A percentile compares a stretch with the other conserved stretches of the same genome.
phyloP scores from a whole-genome alignment of 2,797 vertebrate genomes.

The Chelmon rostratus region DNA sequence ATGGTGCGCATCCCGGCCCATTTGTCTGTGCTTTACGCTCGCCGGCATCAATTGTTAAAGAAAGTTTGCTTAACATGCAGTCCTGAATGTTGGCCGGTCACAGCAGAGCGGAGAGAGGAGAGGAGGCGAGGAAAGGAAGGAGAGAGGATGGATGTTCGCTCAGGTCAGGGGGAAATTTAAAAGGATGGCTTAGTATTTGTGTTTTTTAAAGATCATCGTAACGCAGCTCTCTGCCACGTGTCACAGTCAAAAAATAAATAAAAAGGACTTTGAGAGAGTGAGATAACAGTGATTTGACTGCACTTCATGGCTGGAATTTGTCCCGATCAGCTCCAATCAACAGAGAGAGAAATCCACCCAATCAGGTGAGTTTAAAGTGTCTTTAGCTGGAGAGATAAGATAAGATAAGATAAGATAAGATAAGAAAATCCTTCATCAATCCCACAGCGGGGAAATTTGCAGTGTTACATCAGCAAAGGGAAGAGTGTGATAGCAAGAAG shows the following conservation, averaged over 20 bases:
- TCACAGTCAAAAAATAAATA: not conserved
- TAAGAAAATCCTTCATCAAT: no score
- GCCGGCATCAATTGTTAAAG: slow-evolving; percentile 71
- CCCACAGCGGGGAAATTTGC: no score
- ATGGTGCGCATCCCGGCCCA: slow-evolving; percentile 68
- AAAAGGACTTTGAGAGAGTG: not conserved
- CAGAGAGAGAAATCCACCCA: not conserved
- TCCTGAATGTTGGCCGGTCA: slow-evolving; percentile 64
- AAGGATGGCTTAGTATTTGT: not conserved
- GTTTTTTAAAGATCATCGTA: not conserved
- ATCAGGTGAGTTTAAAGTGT: not conserved
- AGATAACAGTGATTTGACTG: not conserved
- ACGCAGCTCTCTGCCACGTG: not conserved
- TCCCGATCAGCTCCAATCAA: not conserved
- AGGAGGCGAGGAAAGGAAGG: slow-evolving; percentile 30
- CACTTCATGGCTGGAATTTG: not conserved
- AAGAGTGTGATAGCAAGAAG: no score
- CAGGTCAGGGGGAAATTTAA: not conserved
- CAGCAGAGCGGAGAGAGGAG: slow-evolving; percentile 39
- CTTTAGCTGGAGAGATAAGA: no score
- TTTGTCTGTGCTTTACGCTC: slow-evolving; percentile 78
- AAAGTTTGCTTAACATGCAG: slow-evolving; percentile 80
- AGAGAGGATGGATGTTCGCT: slow-evolving; percentile 51
- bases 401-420: no score
- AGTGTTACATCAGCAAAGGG: no score